Evolutionary conservation across 1,140 invertebrate genomes (phyloP).

Genomic region (Magallana ariakensis): DNA sequence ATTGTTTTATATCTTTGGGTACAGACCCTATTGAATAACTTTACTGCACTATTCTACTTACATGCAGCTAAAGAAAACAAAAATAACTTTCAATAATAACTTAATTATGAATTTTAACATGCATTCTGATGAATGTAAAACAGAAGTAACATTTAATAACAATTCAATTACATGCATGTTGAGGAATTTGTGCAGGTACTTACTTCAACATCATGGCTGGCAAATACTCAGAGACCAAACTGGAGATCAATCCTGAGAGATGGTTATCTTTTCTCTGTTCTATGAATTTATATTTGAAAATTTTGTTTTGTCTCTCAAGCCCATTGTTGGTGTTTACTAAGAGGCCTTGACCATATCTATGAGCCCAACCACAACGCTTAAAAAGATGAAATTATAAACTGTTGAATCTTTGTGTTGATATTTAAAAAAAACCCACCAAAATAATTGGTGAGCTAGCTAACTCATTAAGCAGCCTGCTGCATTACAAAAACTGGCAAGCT

Average conservation of each 20-base stretch:
- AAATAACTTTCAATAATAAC: background rate
- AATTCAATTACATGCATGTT: background rate
- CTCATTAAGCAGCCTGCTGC: background rate
- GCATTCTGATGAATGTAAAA: background rate
- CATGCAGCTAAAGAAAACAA: conserved; percentile 28
- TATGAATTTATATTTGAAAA: conserved; percentile 45
- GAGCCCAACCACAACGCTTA: conserved; percentile 44
- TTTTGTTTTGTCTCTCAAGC: conserved; percentile 45
- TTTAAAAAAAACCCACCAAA: background rate
- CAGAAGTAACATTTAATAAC: background rate
- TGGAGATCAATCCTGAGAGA: conserved; percentile 46
- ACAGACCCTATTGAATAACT: background rate
- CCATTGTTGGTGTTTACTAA: conserved; percentile 51
- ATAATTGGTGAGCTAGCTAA: background rate
- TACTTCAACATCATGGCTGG: conserved; percentile 44
- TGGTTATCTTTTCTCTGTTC: conserved; percentile 45
- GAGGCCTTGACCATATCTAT: conserved; percentile 40
- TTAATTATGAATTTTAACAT: background rate
- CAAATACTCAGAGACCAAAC: conserved; percentile 32
- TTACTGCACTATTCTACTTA: background rate
- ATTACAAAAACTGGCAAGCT: background rate
- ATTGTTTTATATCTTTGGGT: background rate
- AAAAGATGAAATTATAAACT: background rate
- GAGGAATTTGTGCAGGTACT: background rate
- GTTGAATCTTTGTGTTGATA: too few relatives aligned